A percentile compares a stretch with the other conserved stretches of the same genome.
Evolutionary conservation across 1,140 invertebrate species (phyloP).

Genomic region (Homalodisca vitripennis): DNA sequence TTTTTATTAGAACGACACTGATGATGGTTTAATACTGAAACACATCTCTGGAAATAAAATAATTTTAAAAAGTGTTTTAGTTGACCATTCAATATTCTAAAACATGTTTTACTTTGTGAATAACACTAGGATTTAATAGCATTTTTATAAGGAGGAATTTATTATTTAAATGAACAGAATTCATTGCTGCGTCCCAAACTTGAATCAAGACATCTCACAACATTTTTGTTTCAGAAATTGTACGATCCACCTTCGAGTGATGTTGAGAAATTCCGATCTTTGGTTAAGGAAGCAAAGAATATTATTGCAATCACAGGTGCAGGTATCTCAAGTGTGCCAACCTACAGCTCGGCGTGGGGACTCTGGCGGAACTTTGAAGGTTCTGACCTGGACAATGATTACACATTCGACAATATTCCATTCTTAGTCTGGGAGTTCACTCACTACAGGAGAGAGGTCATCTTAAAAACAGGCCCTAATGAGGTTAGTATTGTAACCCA

Average conservation of each 20-base stretch:
- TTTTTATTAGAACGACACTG: too few relatives aligned
- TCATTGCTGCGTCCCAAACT: too few relatives aligned
- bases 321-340: constrained; percentile 75
- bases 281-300: constrained; percentile 37
- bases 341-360: constrained; percentile 74
- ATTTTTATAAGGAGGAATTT: too few relatives aligned
- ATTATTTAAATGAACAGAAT: background rate
- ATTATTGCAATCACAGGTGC: constrained; percentile 72
- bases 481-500: constrained; percentile 56
- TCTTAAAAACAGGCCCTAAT: constrained; percentile 62
- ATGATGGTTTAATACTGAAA: too few relatives aligned
- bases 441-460: constrained; percentile 66
- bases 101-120: background rate
- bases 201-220: too few relatives aligned
- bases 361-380: constrained; percentile 72
- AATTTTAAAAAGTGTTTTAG: too few relatives aligned
- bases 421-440: constrained; percentile 79
- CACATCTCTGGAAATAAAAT: too few relatives aligned
- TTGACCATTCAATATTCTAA: background rate
- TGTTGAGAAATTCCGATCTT: background rate
- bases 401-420: constrained; percentile 63
- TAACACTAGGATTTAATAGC: too few relatives aligned
- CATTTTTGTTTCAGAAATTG: background rate
- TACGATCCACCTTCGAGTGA: constrained; percentile 12
- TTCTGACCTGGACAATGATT: constrained; percentile 61